phyloP scores from a whole-genome alignment of 2,113 vertebrate species.

The Copsychus sechellarum region DNA sequence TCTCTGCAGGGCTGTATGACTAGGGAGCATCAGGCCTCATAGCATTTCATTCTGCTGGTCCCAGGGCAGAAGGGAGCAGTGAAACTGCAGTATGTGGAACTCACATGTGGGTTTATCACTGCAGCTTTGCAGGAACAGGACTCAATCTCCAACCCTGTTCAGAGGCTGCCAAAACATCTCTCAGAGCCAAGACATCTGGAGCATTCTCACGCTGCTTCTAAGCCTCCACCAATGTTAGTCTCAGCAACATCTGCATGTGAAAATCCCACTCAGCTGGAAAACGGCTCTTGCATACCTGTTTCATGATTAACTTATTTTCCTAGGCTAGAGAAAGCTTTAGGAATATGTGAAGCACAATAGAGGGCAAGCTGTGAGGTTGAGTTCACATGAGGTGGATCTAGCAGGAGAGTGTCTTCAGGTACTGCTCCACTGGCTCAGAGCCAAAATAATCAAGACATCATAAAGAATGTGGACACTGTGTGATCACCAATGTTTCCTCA shows the following conservation, averaged over 20 bases:
- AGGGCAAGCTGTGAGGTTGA: not conserved
- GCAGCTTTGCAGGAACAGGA: not conserved
- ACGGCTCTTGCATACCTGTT: not conserved
- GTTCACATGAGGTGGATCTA: not conserved
- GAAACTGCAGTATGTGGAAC: not conserved
- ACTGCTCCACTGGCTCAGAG: not conserved
- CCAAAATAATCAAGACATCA: not conserved
- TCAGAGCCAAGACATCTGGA: not conserved
- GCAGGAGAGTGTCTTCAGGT: not conserved
- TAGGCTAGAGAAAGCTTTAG: not conserved
- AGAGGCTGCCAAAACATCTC: not conserved
- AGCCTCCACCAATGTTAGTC: not conserved
- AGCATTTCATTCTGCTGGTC: not conserved
- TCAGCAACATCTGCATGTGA: not conserved
- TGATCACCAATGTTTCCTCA: not conserved
- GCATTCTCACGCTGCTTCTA: not conserved
- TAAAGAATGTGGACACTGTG: not conserved
- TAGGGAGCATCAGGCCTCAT: accelerated
- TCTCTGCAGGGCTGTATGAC: accelerated
- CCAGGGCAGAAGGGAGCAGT: not conserved
- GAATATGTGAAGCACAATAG: not conserved
- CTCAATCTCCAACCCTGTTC: not conserved
- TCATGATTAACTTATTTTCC: not conserved
- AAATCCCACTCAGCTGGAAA: not conserved
- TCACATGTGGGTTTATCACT: accelerated